Conservation (phyloP, 2,888 invertebrate genomes). For the Leucophenga maculata region DNA sequence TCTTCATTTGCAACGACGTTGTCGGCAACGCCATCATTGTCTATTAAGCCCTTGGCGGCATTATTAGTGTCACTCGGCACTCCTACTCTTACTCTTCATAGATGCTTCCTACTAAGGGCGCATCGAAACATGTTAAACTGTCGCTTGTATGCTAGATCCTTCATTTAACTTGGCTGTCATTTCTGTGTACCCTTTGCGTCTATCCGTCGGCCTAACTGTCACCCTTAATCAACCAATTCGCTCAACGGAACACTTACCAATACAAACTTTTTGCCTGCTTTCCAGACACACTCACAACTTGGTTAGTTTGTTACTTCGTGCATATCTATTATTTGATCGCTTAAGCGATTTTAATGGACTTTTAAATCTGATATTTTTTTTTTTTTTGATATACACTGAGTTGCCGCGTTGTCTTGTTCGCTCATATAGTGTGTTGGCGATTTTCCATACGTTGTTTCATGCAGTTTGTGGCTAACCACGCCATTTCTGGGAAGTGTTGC, state of each 20-base stretch:
- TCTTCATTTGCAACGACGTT: neutral
- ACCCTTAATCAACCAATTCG: neutral
- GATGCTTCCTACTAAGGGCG: neutral
- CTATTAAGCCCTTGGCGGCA: constrained; percentile 20
- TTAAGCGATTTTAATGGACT: constrained; percentile 65
- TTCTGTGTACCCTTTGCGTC: too few relatives aligned
- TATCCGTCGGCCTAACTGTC: neutral
- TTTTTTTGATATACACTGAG: neutral
- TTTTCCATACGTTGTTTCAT: constrained; percentile 8
- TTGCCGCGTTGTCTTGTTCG: neutral
- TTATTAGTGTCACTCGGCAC: constrained; percentile 14
- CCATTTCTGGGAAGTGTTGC: constrained; percentile 45
- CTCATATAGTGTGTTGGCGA: constrained; percentile 6
- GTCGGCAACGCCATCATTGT: constrained; percentile 20
- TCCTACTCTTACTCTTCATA: neutral
- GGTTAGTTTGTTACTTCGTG: too few relatives aligned
- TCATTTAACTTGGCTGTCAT: too few relatives aligned
- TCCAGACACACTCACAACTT: too few relatives aligned
- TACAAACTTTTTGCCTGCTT: too few relatives aligned
- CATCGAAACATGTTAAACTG: too few relatives aligned
- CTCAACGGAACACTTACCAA: constrained; percentile 25
- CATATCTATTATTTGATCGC: constrained; percentile 36
- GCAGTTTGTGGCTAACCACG: neutral
- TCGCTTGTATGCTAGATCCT: too few relatives aligned
- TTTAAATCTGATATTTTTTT: constrained; percentile 53